These are phyloP conservation scores for Rallus crepitans DNA, from an alignment of 2,797 vertebrate genomes.

Conservation along the genomic window DNA sequence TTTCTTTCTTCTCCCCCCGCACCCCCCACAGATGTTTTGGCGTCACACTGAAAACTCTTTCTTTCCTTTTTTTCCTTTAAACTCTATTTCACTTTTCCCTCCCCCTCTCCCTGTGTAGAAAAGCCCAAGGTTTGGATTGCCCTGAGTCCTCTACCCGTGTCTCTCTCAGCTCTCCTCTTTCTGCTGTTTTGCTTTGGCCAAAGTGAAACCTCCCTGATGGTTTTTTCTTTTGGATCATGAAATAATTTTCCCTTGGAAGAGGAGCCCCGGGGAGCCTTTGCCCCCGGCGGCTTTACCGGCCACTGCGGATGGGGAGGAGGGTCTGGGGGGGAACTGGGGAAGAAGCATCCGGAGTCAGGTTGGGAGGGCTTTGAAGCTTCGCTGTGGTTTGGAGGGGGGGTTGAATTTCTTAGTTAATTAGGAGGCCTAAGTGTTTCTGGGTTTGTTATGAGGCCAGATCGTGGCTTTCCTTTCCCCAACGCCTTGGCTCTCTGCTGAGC, in stretches of 20 bases:
- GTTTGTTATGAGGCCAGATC: constrained; percentile 18
- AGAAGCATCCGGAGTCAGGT: constrained; percentile 28
- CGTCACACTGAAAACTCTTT: not conserved
- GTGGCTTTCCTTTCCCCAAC: constrained; percentile 4
- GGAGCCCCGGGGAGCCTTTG: constrained; percentile 13
- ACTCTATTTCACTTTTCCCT: not conserved
- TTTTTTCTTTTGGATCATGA: not conserved
- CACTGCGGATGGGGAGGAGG: not conserved
- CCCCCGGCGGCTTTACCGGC: not conserved
- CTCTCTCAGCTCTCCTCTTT: not conserved
- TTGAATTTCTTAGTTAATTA: constrained; percentile 44
- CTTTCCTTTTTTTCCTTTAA: constrained; percentile 17
- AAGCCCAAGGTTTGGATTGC: not conserved
- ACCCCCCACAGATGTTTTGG: constrained; percentile 41
- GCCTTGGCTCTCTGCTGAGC: constrained; percentile 7
- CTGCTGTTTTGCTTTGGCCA: constrained; percentile 1
- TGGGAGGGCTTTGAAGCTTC: constrained; percentile 53
- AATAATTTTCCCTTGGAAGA: constrained; percentile 19
- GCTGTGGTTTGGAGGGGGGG: constrained; percentile 16
- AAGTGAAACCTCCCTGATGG: not conserved
- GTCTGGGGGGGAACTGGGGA: not conserved
- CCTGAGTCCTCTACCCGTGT: not conserved
- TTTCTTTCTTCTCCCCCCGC: not conserved
- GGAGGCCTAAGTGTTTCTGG: constrained; percentile 40
- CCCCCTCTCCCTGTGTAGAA: not conserved